Evolutionary conservation across 2,888 invertebrate genomes (phyloP), one percentile per base, ranked within the genome.

Genomic region (Eustalomyia histrio): DNA sequence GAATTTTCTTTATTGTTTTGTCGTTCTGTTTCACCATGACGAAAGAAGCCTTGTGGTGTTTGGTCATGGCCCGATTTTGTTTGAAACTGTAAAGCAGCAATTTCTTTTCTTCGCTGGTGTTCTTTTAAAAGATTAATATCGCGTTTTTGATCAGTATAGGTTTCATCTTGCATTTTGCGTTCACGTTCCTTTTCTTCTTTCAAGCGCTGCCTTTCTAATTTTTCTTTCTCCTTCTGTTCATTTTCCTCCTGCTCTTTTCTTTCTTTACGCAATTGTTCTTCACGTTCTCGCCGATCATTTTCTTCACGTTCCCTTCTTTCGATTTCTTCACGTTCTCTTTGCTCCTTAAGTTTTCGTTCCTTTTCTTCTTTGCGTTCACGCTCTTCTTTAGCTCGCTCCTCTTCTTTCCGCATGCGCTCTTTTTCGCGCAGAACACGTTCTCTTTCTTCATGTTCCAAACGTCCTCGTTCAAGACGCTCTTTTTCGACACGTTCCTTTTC

Each of bases 1-100:
- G 88, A 83, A 75, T 87, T 89, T 74, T 89, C 89, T 58, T 89
- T 89, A 68, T 88, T 89, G 64, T 87, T 84, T 55, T 85, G 86
- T 8, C 83, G 75, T 29, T 87, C 87, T 6, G 64, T 58, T 17
- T 87, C 85, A 10, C 83, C 78, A 72, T 84, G 85, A 6, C 84
- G 60, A 72, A 85, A 86, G 55, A 85, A 84, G n/a, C 85, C 82
- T 16, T 73, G 68, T 24, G 73, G 64, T 24, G 80, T 14, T 69
- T 83, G 81, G 55, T 76, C 67, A 83, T 83, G 64, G 50, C 57
- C 47, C 17, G 21, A 21, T 71, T 83, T 76, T 9, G 18, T 53
- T 74, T 83, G 67, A 10, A 43, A 63, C 24, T 79, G 72, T 14
- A 47, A 17, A 4, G 63, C 17, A 5, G 72, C 58, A 47, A 63